Conservation (phyloP, 1,140 invertebrate genomes). For the Drosophila nebulosa region DNA sequence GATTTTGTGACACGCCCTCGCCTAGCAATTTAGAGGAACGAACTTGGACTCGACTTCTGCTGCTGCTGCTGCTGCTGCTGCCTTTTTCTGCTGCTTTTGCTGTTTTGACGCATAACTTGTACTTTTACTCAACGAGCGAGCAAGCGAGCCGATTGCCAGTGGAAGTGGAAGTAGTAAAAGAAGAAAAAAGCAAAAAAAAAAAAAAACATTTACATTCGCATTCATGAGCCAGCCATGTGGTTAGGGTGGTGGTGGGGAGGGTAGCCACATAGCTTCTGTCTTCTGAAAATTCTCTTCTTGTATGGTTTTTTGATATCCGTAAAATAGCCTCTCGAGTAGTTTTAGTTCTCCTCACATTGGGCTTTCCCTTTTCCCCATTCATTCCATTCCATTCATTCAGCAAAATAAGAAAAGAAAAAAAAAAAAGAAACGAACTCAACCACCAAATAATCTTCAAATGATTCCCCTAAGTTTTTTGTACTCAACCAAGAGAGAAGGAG, state of each 20-base stretch:
- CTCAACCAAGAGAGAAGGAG: too few species aligned
- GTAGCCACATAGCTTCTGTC: conserved; percentile 11
- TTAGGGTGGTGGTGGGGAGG: not conserved
- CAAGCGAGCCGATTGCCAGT: not conserved
- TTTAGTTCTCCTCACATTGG: too few species aligned
- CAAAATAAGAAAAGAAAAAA: conserved; percentile 19
- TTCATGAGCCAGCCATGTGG: conserved; percentile 43
- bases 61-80: not conserved
- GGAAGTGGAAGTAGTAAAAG: conserved; percentile 6
- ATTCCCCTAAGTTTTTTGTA: too few species aligned
- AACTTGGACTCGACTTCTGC: conserved; percentile 45
- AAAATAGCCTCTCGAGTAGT: conserved; percentile 63
- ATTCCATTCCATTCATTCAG: conserved; percentile 22
- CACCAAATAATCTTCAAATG: conserved; percentile 30
- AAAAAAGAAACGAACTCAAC: conserved; percentile 41
- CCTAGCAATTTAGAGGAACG: conserved; percentile 75
- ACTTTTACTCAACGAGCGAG: conserved; percentile 47
- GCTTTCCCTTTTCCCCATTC: not conserved
- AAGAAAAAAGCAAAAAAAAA: conserved; percentile 17
- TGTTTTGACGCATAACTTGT: conserved; percentile 61
- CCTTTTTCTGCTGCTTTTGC: conserved; percentile 34
- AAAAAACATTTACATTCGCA: conserved; percentile 54
- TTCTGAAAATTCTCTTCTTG: conserved; percentile 23
- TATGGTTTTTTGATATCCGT: conserved; percentile 65
- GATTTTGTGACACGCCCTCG: conserved; percentile 78